Evolutionary conservation across 2,888 invertebrate genomes (phyloP), one percentile per base, ranked within the genome.

Genomic region (Zygaena filipendulae): DNA sequence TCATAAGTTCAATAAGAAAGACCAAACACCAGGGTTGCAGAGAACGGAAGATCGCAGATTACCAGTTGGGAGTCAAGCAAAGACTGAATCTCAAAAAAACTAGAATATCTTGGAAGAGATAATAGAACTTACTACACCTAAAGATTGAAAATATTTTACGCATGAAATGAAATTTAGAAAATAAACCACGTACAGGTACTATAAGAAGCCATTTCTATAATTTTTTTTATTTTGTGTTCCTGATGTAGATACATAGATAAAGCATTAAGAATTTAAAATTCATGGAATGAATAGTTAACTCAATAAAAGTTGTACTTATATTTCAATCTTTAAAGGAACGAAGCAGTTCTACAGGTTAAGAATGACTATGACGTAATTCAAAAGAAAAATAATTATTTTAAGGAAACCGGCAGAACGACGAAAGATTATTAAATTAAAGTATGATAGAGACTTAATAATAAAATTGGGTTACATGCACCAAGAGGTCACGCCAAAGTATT

Each of bases 401-500:
- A 49, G 39, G 41, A 38, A 56, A 52, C 47, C 47, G 41, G 57
- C 40, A 59, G 42, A 33, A 50, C 36, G 47, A 46, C 42, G 43
- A 43, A 49, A 51, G 40, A 51, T 48, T 35, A 53, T 39, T 43
- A 36, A 47, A 39, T 45, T 39, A 47, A 46, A 40, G 42, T 51
- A 50, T 47, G 50, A 47, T n/a, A n/a, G 47, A 61, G 53, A 56
- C 63, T 63, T 67, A 62, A 58, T 45, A 47, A 54, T 67, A 63
- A 53, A 36, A 27, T 44, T 36, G 51, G 64, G 59, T 46, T 58
- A 52, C 81, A 81, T 81, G 81, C 81, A 70, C 80, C 80, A 79
- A 80, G 80, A 80, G 61, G 80, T 75, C 81, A 81, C 81, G 81
- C 81, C 81, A 80, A 74, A 61, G 68, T 68, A 68, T 60, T 53